A percentile compares a stretch with the other conserved stretches of the same genome.
phyloP scores from a whole-genome alignment of 2,888 invertebrate species.

The Zaprionus bogoriensis region DNA sequence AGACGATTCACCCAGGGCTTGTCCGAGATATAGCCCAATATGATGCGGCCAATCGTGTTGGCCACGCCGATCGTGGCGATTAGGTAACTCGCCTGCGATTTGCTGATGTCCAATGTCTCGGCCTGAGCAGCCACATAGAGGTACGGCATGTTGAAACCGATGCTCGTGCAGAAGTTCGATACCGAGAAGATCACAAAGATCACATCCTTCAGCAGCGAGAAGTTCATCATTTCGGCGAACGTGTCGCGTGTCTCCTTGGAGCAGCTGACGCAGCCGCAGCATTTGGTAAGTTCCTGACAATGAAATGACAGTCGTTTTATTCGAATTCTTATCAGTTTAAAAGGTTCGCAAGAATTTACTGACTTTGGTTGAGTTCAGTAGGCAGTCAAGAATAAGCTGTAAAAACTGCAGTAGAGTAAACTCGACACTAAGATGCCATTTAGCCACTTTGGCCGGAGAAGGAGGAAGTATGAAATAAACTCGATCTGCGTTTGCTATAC shows the following conservation, averaged over 20 bases:
- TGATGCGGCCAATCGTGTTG: constrained; percentile 94
- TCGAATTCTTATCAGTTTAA: too few species aligned
- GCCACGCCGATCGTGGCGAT: constrained; percentile 92
- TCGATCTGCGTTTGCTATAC: too few species aligned
- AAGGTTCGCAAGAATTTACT: too few species aligned
- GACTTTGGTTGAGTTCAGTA: too few species aligned
- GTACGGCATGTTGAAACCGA: constrained; percentile 97
- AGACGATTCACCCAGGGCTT: constrained; percentile 96
- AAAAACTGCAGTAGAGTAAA: too few species aligned
- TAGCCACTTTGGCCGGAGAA: too few species aligned
- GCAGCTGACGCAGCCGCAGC: constrained; percentile 86
- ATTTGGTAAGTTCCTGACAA: constrained; percentile 79
- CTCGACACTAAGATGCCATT: too few species aligned
- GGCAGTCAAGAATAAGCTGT: too few species aligned
- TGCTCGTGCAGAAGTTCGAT: constrained; percentile 94
- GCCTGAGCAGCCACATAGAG: constrained; percentile 92
- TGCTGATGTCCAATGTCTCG: constrained; percentile 84
- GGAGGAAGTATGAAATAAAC: too few species aligned
- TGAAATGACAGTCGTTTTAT: neutral
- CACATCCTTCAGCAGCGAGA: constrained; percentile 91
- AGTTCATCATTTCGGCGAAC: constrained; percentile 91
- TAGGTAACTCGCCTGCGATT: constrained; percentile 87
- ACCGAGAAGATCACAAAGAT: constrained; percentile 94
- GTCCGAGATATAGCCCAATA: constrained; percentile 93
- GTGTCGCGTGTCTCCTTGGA: constrained; percentile 88